phyloP scores from a whole-genome alignment of 2,888 invertebrate species.

The Macaria liturata region DNA sequence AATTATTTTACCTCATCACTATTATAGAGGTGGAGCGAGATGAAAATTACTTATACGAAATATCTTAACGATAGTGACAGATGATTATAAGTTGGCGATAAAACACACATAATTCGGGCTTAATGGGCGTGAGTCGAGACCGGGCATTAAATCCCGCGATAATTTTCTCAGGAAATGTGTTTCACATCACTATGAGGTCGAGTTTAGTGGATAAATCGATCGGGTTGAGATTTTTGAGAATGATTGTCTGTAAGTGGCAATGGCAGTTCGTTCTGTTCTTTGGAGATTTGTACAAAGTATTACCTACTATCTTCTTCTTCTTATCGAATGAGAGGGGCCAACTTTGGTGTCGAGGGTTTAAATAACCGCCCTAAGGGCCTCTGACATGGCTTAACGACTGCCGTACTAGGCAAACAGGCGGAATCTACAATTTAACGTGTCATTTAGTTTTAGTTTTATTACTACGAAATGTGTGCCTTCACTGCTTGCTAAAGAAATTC shows the following conservation, averaged over 20 bases:
- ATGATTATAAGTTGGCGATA: slow-evolving; percentile 83
- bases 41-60: slow-evolving; percentile 76
- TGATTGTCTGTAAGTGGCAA: slow-evolving; percentile 27
- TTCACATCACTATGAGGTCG: slow-evolving; percentile 60
- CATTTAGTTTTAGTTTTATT: no score
- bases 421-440: no score
- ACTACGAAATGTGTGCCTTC: neutral
- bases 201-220: slow-evolving; percentile 51
- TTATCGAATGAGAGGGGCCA: no score
- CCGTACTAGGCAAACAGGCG: no score
- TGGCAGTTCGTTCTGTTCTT: slow-evolving; percentile 7
- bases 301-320: no score
- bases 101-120: slow-evolving; percentile 81
- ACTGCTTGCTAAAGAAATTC: neutral
- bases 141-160: slow-evolving; percentile 52
- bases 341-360: no score
- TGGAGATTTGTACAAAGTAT: neutral
- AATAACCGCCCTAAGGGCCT: no score
- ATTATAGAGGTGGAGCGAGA: slow-evolving; percentile 61
- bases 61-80: slow-evolving; percentile 82
- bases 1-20: slow-evolving; percentile 49
- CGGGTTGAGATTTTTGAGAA: slow-evolving; percentile 31
- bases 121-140: slow-evolving; percentile 60
- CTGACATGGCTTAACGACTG: no score
- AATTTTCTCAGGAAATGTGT: slow-evolving; percentile 68